Evolutionary conservation across 2,888 invertebrate species (phyloP), one percentile per base, ranked within the genome.

Genomic region (Cybosia mesomella): DNA sequence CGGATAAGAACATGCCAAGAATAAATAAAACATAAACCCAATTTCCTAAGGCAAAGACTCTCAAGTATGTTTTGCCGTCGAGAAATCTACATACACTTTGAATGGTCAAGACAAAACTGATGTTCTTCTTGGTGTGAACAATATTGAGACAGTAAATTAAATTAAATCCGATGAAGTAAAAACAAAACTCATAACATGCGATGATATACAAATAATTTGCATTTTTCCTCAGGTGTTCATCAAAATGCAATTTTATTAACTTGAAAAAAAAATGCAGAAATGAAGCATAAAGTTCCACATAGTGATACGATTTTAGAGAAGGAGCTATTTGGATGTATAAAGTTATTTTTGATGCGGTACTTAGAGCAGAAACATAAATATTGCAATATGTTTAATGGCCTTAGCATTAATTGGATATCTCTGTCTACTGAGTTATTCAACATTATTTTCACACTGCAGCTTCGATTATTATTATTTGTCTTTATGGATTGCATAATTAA

Each of bases 331-430:
- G 76, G 69, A 5, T 68, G 67, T 8, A 82, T 75, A 8, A 53
- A 72, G 53, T 79, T 72, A 13, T 76, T 66, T 5, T 70, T 62
- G 11, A 82, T 77, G 24, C 9, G 34, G 24, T 73, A 82, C 66
- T 79, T 81, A 13, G 75, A 72, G 32, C 36, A 57, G 0, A 77
- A 62, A 21, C 73, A 57, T 3, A 76, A 5, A 8, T 24, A 53
- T 66, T 80, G 77, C 62, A 78, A 61, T 0, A 78, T 2, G 11
- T 77, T 69, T 1, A 83, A 57, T 11, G 83, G 80, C 8, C 58
- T 13, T 3, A 81, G 24, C 43, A 81, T 66, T 13, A 58, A 64
- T 55, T 76, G 76, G 0, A 79, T 59, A 28, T 77, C 73, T 61
- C 72, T 65, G 28, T 79, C 81, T 2, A 81, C 11, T 9, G 55